Evolutionary conservation across 30 jellyfish, hydroid and myxozoan species (phyloP).

Genomic region (Hydra vulgaris): DNA sequence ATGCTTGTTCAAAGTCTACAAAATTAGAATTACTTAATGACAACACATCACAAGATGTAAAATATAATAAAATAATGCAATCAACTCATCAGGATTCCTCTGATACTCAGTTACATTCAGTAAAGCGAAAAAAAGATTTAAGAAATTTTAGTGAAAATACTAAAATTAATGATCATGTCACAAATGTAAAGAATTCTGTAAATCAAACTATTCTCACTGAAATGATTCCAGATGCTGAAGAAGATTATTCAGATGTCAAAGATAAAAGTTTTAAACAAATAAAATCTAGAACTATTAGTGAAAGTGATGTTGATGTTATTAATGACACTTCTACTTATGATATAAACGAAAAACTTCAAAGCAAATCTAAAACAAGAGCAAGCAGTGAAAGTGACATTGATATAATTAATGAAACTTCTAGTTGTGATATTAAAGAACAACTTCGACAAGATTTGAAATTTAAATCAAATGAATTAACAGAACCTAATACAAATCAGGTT

Average conservation of each 20-base stretch:
- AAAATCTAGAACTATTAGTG: conserved; percentile 1
- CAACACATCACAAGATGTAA: too few relatives aligned
- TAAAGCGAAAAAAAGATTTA: too few relatives aligned
- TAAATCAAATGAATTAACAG: conserved; percentile 2
- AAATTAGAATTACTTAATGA: too few relatives aligned
- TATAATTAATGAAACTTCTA: conserved; percentile 10
- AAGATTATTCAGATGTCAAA: neutral
- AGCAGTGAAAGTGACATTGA: conserved; percentile 25
- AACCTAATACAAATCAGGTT: neutral
- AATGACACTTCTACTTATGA: conserved; percentile 19
- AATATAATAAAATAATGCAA: too few relatives aligned
- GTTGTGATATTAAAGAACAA: conserved; percentile 18
- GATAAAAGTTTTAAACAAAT: too few relatives aligned
- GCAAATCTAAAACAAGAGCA: neutral
- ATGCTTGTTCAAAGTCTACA: too few relatives aligned
- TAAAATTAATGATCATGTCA: too few relatives aligned
- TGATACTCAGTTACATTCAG: too few relatives aligned
- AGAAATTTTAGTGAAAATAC: too few relatives aligned
- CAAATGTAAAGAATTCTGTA: conserved; percentile 15
- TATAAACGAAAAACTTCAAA: conserved; percentile 13
- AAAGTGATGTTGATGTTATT: conserved; percentile 24
- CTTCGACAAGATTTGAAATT: conserved; percentile 8
- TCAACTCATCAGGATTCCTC: too few relatives aligned
- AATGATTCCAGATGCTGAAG: conserved; percentile 16
- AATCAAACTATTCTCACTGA: conserved; percentile 15